phyloP scores from a whole-genome alignment of 2,888 invertebrate species.

The Muscina levida region DNA sequence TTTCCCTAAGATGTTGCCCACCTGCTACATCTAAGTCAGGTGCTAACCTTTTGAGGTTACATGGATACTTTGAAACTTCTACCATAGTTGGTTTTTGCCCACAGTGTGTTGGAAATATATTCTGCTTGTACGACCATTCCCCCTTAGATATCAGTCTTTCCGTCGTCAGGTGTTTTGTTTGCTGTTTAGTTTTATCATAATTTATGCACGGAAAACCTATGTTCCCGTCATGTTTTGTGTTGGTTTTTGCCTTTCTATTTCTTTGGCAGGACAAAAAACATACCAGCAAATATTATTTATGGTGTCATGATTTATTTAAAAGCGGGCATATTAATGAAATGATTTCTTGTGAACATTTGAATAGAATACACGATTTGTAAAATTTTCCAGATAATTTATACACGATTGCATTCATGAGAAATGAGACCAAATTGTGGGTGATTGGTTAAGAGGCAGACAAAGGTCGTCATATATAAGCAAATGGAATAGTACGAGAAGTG shows the following conservation, averaged over 20 bases:
- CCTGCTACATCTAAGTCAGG: constrained; percentile 33
- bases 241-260: background rate
- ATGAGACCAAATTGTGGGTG: background rate
- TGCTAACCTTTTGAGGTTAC: background rate
- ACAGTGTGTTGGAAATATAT: background rate
- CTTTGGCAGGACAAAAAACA: background rate
- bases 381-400: background rate
- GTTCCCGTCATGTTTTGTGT: constrained; percentile 59
- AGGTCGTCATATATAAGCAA: constrained; percentile 7
- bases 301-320: constrained; percentile 60
- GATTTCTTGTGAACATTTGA: constrained; percentile 15
- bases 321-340: constrained; percentile 15
- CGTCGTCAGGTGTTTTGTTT: constrained; percentile 54
- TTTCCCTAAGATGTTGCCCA: constrained; percentile 31
- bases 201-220: constrained; percentile 61
- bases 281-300: constrained; percentile 50
- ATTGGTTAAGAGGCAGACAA: background rate
- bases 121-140: background rate
- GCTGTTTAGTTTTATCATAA: constrained; percentile 49
- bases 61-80: background rate
- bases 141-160: background rate
- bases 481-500: background rate
- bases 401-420: constrained; percentile 7
- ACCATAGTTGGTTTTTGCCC: background rate
- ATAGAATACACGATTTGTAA: constrained; percentile 21